Percentiles rank a stretch among this genome's conserved stretches.
phyloP scores from a whole-genome alignment of 2,888 invertebrate species.

The Celastrina argiolus region DNA sequence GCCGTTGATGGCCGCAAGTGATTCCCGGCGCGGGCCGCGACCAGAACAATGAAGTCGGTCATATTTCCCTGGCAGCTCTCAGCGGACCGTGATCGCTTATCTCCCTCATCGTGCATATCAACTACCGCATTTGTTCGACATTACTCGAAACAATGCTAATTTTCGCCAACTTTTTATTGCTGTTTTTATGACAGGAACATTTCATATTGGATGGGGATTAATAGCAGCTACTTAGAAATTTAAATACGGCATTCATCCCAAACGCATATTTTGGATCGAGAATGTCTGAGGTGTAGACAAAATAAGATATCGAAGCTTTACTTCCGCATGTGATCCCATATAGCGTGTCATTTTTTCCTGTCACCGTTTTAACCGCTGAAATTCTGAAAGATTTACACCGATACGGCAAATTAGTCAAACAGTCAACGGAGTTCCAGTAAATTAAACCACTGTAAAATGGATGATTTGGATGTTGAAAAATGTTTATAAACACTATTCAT shows the following conservation, averaged over 20 bases:
- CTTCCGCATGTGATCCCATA: neutral
- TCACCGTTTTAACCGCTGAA: slow-evolving; percentile 9
- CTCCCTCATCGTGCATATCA: slow-evolving; percentile 68
- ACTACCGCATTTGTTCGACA: slow-evolving; percentile 61
- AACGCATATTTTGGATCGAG: neutral
- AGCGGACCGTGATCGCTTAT: slow-evolving; percentile 70
- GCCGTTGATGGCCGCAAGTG: slow-evolving; percentile 74
- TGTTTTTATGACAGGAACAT: slow-evolving; percentile 43
- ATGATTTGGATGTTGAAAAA: slow-evolving; percentile 16
- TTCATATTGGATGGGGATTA: neutral
- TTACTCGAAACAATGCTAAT: slow-evolving; percentile 65
- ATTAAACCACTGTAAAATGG: slow-evolving; percentile 11
- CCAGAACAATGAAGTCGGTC: slow-evolving; percentile 76
- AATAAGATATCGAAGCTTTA: neutral
- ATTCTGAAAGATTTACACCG: slow-evolving; percentile 11
- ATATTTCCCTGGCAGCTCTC: slow-evolving; percentile 72
- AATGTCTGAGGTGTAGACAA: neutral
- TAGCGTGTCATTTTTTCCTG: neutral
- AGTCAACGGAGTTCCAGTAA: slow-evolving; percentile 1
- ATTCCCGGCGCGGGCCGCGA: slow-evolving; percentile 69
- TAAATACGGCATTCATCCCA: neutral
- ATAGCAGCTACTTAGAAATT: neutral
- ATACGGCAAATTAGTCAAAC: slow-evolving; percentile 11
- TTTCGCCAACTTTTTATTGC: slow-evolving; percentile 56
- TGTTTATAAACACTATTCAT: slow-evolving; percentile 12